phyloP scores from a whole-genome alignment of 2,888 invertebrate genomes.

The Meganola albula region DNA sequence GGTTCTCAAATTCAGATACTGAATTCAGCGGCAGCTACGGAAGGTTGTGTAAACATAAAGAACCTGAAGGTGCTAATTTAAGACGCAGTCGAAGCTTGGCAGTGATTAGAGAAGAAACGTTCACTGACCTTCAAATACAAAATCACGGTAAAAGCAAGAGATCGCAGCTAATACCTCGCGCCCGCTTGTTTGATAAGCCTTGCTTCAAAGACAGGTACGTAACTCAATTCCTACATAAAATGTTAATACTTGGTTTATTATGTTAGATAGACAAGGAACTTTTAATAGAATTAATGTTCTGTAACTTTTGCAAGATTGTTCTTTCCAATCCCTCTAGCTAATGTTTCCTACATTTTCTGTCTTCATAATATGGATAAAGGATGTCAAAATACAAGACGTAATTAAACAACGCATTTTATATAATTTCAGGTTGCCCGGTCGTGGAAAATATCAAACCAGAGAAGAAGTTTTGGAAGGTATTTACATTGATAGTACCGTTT shows the following conservation, averaged over 20 bases:
- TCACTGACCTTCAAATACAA: conserved; percentile 82
- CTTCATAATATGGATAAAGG: background rate
- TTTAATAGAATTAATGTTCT: too few relatives aligned
- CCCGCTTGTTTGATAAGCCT: conserved; percentile 86
- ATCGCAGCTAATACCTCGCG: conserved; percentile 88
- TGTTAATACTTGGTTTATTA: too few relatives aligned
- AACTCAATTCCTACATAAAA: too few relatives aligned
- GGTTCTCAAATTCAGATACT: conserved; percentile 66
- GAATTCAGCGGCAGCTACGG: conserved; percentile 72
- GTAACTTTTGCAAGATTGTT: too few relatives aligned
- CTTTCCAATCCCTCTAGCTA: too few relatives aligned
- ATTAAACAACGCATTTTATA: conserved; percentile 5
- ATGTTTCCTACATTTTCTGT: too few relatives aligned
- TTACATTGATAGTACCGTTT: conserved; percentile 71
- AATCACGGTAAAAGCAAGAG: conserved; percentile 80
- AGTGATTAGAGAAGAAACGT: conserved; percentile 86
- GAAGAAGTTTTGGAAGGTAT: conserved; percentile 73
- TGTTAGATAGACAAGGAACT: too few relatives aligned
- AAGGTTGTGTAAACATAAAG: conserved; percentile 68
- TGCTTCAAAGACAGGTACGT: conserved; percentile 84
- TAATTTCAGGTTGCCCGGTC: conserved; percentile 64
- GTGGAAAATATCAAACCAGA: conserved; percentile 71
- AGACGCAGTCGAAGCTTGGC: conserved; percentile 84
- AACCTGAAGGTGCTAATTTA: conserved; percentile 75
- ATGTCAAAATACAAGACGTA: background rate